Evolutionary conservation across 2,888 invertebrate species (phyloP).

Genomic region (Elysia crispata): DNA sequence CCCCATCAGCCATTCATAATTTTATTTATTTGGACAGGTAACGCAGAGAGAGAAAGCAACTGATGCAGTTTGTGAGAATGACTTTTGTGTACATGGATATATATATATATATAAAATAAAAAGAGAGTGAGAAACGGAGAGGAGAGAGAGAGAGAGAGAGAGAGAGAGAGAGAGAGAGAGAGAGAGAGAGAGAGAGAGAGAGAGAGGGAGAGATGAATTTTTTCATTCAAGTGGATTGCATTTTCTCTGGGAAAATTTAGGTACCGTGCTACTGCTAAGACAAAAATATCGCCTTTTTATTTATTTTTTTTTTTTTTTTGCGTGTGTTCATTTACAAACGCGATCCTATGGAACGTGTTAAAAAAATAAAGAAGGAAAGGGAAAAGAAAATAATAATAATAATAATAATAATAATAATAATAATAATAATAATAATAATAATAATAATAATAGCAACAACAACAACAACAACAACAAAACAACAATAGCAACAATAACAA

Average conservation of each 20-base stretch:
- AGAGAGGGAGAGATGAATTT: background rate
- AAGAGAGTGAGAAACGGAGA: constrained; percentile 14
- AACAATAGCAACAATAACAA: background rate
- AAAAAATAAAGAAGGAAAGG: background rate
- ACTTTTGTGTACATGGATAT: too few relatives aligned
- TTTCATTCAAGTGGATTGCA: background rate
- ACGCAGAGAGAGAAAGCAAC: constrained; percentile 1
- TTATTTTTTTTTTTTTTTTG: too few relatives aligned
- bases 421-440: background rate
- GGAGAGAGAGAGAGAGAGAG: constrained; percentile 37
- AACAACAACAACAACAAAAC: background rate
- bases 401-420: background rate
- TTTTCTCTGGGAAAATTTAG: too few relatives aligned
- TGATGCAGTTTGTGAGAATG: background rate
- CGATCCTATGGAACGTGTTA: too few relatives aligned
- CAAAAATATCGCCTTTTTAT: too few relatives aligned
- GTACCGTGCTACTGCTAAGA: too few relatives aligned
- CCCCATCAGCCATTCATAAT: too few relatives aligned
- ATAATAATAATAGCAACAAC: background rate
- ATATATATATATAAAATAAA: too few relatives aligned
- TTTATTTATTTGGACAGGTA: too few relatives aligned
- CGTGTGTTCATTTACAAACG: too few relatives aligned
- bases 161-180: constrained; percentile 17
- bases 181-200: background rate
- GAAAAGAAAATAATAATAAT: background rate